Conservation (phyloP, 2,888 invertebrate genomes). For the Eilema caniola region DNA sequence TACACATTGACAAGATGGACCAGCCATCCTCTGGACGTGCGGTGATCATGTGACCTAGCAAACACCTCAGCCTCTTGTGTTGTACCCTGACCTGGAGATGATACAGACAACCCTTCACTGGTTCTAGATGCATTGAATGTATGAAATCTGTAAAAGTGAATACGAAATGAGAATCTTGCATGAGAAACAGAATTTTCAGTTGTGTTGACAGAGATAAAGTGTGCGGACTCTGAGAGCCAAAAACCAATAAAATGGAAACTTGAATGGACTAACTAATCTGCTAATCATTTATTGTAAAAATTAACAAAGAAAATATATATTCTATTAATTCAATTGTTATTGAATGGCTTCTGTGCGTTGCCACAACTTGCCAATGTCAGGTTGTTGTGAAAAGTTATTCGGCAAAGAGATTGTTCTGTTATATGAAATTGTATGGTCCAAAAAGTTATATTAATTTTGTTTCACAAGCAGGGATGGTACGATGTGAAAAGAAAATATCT, state of each 20-base stretch:
- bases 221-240: too few relatives aligned
- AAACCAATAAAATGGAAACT: too few relatives aligned
- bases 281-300: neutral
- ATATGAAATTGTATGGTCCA: too few relatives aligned
- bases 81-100: constrained; percentile 84
- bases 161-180: neutral
- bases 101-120: constrained; percentile 88
- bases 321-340: too few relatives aligned
- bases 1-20: constrained; percentile 97
- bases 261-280: neutral
- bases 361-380: too few relatives aligned
- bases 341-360: too few relatives aligned
- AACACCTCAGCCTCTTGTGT: constrained; percentile 83
- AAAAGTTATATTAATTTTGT: too few relatives aligned
- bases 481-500: too few relatives aligned
- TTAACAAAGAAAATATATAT: constrained; percentile 30
- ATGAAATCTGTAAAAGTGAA: constrained; percentile 89
- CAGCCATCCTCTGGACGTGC: constrained; percentile 97
- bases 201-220: too few relatives aligned
- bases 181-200: neutral
- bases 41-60: constrained; percentile 92
- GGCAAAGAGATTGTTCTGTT: too few relatives aligned
- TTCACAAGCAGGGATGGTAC: too few relatives aligned
- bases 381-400: too few relatives aligned
- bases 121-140: constrained; percentile 93